Evolutionary conservation across 1,140 invertebrate species (phyloP).

Genomic region (Neodiprion lecontei): DNA sequence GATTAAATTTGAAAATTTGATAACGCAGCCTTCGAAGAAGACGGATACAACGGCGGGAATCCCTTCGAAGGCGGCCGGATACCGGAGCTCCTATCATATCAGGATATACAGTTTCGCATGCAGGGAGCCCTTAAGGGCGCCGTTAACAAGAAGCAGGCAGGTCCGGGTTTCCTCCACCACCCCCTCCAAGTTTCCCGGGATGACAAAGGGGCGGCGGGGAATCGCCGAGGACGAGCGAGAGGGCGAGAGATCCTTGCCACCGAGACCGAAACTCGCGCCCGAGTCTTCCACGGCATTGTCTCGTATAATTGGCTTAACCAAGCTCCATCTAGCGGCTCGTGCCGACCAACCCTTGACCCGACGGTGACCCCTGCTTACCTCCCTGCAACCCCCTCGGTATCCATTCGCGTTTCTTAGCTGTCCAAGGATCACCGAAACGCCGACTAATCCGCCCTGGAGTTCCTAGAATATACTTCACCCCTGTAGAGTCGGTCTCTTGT

Average conservation of each 20-base stretch:
- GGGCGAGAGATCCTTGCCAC: not conserved
- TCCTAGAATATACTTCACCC: no score
- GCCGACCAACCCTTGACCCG: not conserved
- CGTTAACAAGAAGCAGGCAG: conserved; percentile 11
- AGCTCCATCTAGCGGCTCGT: not conserved
- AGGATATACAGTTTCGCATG: not conserved
- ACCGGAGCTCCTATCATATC: not conserved
- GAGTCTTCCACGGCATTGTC: not conserved
- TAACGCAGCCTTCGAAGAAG: not conserved
- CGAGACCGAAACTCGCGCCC: not conserved
- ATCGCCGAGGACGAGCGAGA: not conserved
- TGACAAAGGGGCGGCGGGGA: not conserved
- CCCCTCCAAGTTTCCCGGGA: not conserved
- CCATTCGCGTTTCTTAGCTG: no score
- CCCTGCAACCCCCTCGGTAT: no score
- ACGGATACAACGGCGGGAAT: not conserved
- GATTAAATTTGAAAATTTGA: not conserved
- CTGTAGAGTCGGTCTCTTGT: no score
- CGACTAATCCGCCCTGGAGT: no score
- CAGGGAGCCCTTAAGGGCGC: not conserved
- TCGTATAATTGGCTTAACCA: not conserved
- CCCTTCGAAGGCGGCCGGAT: not conserved
- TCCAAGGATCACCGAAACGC: no score
- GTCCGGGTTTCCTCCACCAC: not conserved
- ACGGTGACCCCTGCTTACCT: no score